phyloP scores from a whole-genome alignment of 2,113 vertebrate genomes.

The Collichthys lucidus region DNA sequence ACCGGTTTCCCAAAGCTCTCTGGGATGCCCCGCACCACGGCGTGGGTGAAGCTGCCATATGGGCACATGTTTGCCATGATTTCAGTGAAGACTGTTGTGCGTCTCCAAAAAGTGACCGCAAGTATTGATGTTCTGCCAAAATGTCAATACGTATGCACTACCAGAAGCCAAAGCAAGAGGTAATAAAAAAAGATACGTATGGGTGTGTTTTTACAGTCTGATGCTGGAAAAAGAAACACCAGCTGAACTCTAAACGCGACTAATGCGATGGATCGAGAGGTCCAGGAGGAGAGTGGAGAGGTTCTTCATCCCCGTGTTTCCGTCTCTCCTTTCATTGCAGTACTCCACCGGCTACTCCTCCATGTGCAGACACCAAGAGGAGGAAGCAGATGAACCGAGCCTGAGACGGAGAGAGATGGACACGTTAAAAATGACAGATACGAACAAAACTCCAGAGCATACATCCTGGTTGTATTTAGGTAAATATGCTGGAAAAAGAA shows the following conservation, averaged over 20 bases:
- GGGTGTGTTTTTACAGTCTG: not conserved
- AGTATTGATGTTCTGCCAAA: not conserved
- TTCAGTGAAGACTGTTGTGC: not conserved
- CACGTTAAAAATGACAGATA: not conserved
- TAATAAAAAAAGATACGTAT: slow-evolving; percentile 36
- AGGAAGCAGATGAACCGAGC: slow-evolving; percentile 24
- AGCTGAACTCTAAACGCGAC: slow-evolving; percentile 22
- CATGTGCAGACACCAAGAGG: slow-evolving; percentile 17
- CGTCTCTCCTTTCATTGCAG: slow-evolving; percentile 3
- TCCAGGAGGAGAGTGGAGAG: slow-evolving; percentile 15
- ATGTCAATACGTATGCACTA: not conserved
- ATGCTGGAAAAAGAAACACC: not conserved
- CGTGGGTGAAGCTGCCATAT: slow-evolving; percentile 90
- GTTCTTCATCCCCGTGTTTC: slow-evolving; percentile 26
- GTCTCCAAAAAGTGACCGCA: not conserved
- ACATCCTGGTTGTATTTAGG: too few relatives aligned
- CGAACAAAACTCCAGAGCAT: not conserved
- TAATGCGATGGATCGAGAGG: slow-evolving; percentile 22
- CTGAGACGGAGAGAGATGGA: slow-evolving; percentile 26
- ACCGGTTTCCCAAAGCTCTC: slow-evolving; percentile 80
- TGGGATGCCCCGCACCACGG: slow-evolving; percentile 89
- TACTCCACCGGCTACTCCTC: not conserved
- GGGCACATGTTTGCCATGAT: slow-evolving; percentile 82
- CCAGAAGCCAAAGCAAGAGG: not conserved
- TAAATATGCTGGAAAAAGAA: too few relatives aligned